These are phyloP conservation scores for Epinotia demarniana DNA, from an alignment of 2,888 invertebrate species.

Conservation along the genomic window DNA sequence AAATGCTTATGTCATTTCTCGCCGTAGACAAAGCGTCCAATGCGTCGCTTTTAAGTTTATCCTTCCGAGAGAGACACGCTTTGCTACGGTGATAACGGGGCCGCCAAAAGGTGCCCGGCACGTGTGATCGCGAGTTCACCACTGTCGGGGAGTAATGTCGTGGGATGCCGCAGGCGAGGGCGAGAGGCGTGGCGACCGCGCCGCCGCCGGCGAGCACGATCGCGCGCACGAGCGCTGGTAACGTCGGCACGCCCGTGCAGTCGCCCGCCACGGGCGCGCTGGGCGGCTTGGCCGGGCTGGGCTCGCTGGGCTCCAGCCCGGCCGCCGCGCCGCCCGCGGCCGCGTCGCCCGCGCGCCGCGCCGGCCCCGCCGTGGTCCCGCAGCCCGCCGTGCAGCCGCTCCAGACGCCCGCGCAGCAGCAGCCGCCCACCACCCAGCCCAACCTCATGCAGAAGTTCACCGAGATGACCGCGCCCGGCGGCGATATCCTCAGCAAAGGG, in stretches of 20 bases:
- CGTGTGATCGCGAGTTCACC: neutral
- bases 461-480: conserved; percentile 95
- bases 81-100: neutral
- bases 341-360: conserved; percentile 76
- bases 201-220: conserved; percentile 77
- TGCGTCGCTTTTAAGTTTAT: neutral
- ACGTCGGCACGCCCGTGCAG: conserved; percentile 77
- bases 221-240: conserved; percentile 87
- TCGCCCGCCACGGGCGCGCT: conserved; percentile 63
- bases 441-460: conserved; percentile 96
- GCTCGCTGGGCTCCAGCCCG: conserved; percentile 48
- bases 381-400: conserved; percentile 77
- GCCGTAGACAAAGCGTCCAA: conserved; percentile 1
- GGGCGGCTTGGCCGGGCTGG: conserved; percentile 46
- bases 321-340: conserved; percentile 51
- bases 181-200: conserved; percentile 81
- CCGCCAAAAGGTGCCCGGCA: neutral
- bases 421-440: conserved; percentile 82
- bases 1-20: conserved; percentile 3
- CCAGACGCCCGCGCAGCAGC: conserved; percentile 58
- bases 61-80: neutral
- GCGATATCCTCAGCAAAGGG: conserved; percentile 95
- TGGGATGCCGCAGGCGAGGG: conserved; percentile 75
- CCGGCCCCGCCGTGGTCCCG: conserved; percentile 73
- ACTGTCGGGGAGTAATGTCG: conserved; percentile 12